Evolutionary conservation across 35 echinoderm and acorn worm genomes (phyloP).

Genomic region (Chiridota heheva): DNA sequence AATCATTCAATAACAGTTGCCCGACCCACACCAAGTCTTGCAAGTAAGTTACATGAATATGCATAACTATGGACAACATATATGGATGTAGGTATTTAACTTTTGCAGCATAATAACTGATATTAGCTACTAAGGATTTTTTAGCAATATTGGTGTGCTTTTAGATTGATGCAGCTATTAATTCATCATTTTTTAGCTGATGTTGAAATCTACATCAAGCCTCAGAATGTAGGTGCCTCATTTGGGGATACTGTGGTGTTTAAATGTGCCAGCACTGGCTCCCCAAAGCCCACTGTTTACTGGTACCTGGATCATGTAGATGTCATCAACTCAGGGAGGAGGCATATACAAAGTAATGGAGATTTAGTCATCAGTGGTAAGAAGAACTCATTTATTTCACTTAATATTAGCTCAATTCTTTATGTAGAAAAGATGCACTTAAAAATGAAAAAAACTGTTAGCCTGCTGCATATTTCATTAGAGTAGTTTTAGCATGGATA

Average conservation of each 20-base stretch:
- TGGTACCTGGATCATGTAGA: slow-evolving; percentile 73
- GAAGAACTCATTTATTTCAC: not conserved
- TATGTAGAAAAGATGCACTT: too few relatives aligned
- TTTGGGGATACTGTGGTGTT: slow-evolving; percentile 68
- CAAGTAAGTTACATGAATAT: too few relatives aligned
- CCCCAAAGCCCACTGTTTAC: slow-evolving; percentile 70
- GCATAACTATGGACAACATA: too few relatives aligned
- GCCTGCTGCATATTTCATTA: too few relatives aligned
- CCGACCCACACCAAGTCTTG: too few relatives aligned
- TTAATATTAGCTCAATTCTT: too few relatives aligned
- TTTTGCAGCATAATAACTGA: too few relatives aligned
- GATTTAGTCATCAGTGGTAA: slow-evolving; percentile 41
- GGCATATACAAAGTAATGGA: slow-evolving; percentile 5
- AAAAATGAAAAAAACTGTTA: too few relatives aligned
- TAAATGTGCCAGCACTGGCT: slow-evolving; percentile 73
- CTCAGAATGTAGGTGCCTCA: slow-evolving; percentile 34
- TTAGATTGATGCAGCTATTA: too few relatives aligned
- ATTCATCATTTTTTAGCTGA: slow-evolving; percentile 68
- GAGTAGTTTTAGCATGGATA: too few relatives aligned
- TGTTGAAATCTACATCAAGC: slow-evolving; percentile 65
- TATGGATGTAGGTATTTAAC: too few relatives aligned
- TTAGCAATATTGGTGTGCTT: not conserved
- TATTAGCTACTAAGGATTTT: not conserved
- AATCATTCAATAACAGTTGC: too few relatives aligned
- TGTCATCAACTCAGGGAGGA: slow-evolving; percentile 8